Conservation (phyloP, 2,888 invertebrate species). For the Drosophila kambysellisi region DNA sequence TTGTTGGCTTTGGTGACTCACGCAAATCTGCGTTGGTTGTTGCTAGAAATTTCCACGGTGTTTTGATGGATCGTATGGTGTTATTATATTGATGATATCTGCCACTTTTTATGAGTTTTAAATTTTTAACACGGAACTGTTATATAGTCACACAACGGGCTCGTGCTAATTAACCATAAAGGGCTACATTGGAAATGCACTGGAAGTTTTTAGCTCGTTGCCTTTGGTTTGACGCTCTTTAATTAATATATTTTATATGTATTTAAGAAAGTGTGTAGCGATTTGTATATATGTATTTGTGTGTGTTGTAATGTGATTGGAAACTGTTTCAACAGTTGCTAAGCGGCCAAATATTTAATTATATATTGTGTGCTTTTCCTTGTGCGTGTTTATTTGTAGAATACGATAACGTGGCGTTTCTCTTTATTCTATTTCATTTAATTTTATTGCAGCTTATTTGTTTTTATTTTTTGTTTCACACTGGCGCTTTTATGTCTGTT, state of each 20-base stretch:
- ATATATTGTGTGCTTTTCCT: conserved; percentile 39
- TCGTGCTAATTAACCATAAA: conserved; percentile 81
- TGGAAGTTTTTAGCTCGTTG: conserved; percentile 31
- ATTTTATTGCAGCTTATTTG: conserved; percentile 26
- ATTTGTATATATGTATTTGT: conserved; percentile 1
- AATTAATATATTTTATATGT: conserved; percentile 3
- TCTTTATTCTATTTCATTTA: conserved; percentile 23
- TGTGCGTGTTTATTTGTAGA: conserved; percentile 36
- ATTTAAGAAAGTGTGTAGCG: conserved; percentile 29
- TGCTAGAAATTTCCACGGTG: conserved; percentile 26
- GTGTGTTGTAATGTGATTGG: background rate
- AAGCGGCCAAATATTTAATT: conserved; percentile 66
- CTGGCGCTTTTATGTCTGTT: conserved; percentile 15
- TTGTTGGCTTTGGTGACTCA: conserved; percentile 67
- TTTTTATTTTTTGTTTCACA: conserved; percentile 28
- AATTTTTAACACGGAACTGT: conserved; percentile 80
- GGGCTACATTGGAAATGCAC: conserved; percentile 83
- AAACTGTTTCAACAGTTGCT: conserved; percentile 52
- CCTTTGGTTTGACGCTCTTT: conserved; percentile 19
- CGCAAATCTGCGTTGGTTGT: conserved; percentile 33
- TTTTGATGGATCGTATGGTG: conserved; percentile 11
- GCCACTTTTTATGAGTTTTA: conserved; percentile 36
- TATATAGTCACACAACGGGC: conserved; percentile 78
- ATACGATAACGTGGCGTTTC: conserved; percentile 73
- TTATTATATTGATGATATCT: conserved; percentile 25